phyloP scores from a whole-genome alignment of 2,797 vertebrate species.

The Aplochiton taeniatus region DNA sequence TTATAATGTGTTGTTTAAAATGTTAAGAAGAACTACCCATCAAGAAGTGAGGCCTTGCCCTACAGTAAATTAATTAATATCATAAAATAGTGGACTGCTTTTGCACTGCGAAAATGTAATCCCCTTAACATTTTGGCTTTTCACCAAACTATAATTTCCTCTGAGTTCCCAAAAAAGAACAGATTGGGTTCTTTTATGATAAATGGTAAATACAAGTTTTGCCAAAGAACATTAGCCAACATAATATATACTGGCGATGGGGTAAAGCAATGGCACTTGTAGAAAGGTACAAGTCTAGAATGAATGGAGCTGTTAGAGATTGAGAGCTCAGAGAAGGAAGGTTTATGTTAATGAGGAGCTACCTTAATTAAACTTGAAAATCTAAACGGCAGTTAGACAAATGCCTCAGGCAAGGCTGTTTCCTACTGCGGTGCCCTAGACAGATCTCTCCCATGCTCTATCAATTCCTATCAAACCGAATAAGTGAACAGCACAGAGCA shows the following conservation, averaged over 20 bases:
- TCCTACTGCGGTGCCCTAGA: conserved; percentile 35
- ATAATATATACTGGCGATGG: too few relatives aligned
- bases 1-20: too few relatives aligned
- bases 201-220: conserved; percentile 55
- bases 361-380: conserved; percentile 70
- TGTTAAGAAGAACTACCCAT: too few relatives aligned
- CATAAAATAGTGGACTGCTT: too few relatives aligned
- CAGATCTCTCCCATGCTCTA: conserved; percentile 38
- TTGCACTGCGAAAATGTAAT: conserved; percentile 56
- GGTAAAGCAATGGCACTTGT: not conserved
- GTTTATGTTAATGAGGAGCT: conserved; percentile 62
- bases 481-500: conserved; percentile 48
- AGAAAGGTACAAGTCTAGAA: conserved; percentile 25
- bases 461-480: conserved; percentile 37
- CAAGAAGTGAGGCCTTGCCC: too few relatives aligned
- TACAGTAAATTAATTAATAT: conserved; percentile 3
- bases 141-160: conserved; percentile 63
- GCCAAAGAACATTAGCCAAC: too few relatives aligned
- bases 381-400: conserved; percentile 62
- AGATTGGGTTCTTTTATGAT: conserved; percentile 61
- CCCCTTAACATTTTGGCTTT: conserved; percentile 52
- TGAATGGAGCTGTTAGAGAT: conserved; percentile 7
- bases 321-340: conserved; percentile 62
- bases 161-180: conserved; percentile 55
- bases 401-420: conserved; percentile 57